Conservation (phyloP, 2,113 vertebrate species). For the Oncorhynchus nerka region DNA sequence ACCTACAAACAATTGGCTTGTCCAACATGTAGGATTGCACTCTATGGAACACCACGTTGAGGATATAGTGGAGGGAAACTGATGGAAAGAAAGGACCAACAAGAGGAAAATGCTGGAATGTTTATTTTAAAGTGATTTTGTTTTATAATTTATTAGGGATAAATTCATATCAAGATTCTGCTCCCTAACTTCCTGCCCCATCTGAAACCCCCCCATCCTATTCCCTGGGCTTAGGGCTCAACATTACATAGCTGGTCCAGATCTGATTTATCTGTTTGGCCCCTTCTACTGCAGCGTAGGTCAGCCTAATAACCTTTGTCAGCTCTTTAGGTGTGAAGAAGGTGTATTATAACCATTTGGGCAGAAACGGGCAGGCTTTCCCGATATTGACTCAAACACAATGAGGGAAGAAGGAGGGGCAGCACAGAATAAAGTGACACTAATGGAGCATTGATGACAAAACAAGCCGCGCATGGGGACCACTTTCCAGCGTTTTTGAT, state of each 20-base stretch:
- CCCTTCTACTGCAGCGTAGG: conserved; percentile 34
- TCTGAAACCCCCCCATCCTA: conserved; percentile 11
- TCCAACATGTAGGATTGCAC: conserved; percentile 50
- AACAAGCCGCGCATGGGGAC: conserved; percentile 74
- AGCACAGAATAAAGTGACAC: conserved; percentile 77
- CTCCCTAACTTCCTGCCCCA: too few species aligned
- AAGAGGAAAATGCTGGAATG: not conserved
- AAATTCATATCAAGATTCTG: conserved; percentile 5
- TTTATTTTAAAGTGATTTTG: not conserved
- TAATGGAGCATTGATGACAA: conserved; percentile 82
- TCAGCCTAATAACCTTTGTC: conserved; percentile 73
- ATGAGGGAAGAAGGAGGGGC: conserved; percentile 62
- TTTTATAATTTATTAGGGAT: not conserved
- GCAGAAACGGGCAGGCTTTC: conserved; percentile 73
- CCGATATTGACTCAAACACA: conserved; percentile 73
- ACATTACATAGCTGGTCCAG: conserved; percentile 42
- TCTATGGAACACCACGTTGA: conserved; percentile 20
- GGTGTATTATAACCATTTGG: conserved; percentile 79
- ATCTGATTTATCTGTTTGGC: conserved; percentile 48
- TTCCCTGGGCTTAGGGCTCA: conserved; percentile 39
- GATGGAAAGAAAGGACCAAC: not conserved
- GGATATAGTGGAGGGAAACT: not conserved
- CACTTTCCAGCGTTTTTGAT: conserved; percentile 76
- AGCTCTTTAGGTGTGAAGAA: conserved; percentile 75
- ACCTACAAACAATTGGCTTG: conserved; percentile 52